These are phyloP conservation scores for Carduelis carduelis DNA, from an alignment of 2,797 vertebrate species.

Conservation along the genomic window DNA sequence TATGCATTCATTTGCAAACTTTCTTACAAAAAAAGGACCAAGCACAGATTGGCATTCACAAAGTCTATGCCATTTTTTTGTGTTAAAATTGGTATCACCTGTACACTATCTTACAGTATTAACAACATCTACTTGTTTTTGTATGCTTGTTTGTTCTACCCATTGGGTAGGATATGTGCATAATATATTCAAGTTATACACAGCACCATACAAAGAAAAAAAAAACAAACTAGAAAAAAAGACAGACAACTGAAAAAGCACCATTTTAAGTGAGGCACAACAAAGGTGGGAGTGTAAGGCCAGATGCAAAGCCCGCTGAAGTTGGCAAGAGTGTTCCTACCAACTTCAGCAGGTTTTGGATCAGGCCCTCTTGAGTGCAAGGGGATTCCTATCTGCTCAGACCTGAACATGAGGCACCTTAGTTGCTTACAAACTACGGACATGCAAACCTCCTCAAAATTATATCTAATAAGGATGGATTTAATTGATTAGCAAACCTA, in stretches of 20 bases:
- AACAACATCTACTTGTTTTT: slow-evolving; percentile 81
- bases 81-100: slow-evolving; percentile 90
- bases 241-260: slow-evolving; percentile 90
- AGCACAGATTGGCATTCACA: slow-evolving; percentile 89
- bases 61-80: slow-evolving; percentile 86
- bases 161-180: slow-evolving; percentile 99
- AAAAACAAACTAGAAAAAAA: slow-evolving; percentile 67
- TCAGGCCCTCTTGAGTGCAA: slow-evolving; percentile 24
- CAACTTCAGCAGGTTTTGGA: not conserved
- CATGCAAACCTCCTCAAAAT: slow-evolving; percentile 85
- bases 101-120: slow-evolving; percentile 96
- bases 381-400: slow-evolving; percentile 84
- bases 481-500: slow-evolving; percentile 29
- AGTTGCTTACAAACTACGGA: slow-evolving; percentile 80
- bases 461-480: slow-evolving; percentile 34
- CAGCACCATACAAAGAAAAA: slow-evolving; percentile 90
- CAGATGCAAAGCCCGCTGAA: not conserved
- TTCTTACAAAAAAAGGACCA: slow-evolving; percentile 84
- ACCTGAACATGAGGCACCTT: slow-evolving; percentile 85
- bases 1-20: slow-evolving; percentile 87
- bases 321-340: not conserved
- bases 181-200: slow-evolving; percentile 96
- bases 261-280: slow-evolving; percentile 95
- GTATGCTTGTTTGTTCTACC: slow-evolving; percentile 85
- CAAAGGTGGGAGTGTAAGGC: slow-evolving; percentile 82